Conservation (phyloP, 2,797 vertebrate genomes). For the Eptatretus atami region DNA sequence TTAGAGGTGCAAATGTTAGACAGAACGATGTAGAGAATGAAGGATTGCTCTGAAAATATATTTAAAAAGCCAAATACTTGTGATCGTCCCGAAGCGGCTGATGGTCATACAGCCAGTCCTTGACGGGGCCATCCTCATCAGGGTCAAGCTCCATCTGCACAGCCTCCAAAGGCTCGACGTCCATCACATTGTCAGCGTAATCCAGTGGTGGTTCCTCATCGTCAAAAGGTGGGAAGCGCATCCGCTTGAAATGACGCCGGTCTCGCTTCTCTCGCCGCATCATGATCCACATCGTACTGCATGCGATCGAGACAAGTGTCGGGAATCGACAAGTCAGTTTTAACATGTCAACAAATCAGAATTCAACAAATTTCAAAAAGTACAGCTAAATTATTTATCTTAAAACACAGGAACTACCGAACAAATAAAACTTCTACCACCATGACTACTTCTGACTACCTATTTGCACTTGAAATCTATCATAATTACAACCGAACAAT, state of each 20-base stretch:
- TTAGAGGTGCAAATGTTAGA: no score
- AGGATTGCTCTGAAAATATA: no score
- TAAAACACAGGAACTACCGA: no score
- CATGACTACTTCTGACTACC: no score
- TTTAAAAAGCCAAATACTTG: conserved; percentile 23
- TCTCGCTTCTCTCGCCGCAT: conserved; percentile 95
- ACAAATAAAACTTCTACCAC: no score
- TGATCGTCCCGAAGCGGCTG: conserved; percentile 62
- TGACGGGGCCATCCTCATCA: conserved; percentile 56
- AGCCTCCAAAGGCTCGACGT: conserved; percentile 83
- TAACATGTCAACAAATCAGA: no score
- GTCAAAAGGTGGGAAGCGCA: conserved; percentile 91
- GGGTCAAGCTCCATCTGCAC: conserved; percentile 83
- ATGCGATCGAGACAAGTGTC: neutral
- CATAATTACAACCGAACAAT: no score
- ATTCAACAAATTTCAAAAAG: no score
- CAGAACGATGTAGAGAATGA: no score
- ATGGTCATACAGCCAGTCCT: conserved; percentile 93
- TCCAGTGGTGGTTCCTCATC: conserved; percentile 88
- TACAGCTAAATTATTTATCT: no score
- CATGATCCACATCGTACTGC: conserved; percentile 98
- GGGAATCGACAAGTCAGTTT: no score
- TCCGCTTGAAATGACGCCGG: conserved; percentile 81
- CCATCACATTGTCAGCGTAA: conserved; percentile 92
- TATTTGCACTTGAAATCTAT: no score